Evolutionary conservation across 2,888 invertebrate genomes (phyloP).

Genomic region (Caenorhabditis zanzibari): DNA sequence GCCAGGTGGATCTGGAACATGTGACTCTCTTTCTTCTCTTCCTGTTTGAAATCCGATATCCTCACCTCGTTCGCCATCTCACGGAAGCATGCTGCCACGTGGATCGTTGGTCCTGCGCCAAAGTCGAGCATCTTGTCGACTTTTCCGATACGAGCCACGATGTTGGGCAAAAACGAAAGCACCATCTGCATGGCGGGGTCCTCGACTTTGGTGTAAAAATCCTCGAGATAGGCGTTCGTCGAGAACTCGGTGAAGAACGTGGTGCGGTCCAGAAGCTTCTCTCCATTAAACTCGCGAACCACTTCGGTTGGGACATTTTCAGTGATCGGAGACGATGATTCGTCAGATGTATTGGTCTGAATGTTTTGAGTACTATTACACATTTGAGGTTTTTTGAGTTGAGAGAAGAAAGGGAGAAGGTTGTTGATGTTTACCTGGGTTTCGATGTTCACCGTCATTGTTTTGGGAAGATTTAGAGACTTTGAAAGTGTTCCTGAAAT

Average conservation of each 20-base stretch:
- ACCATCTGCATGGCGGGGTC: conserved; percentile 83
- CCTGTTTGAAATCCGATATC: conserved; percentile 39
- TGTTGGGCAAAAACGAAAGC: conserved; percentile 79
- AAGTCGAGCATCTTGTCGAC: conserved; percentile 70
- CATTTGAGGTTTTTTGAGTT: conserved; percentile 13
- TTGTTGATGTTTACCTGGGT: conserved; percentile 27
- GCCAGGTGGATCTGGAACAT: conserved; percentile 79
- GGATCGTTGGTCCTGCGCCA: conserved; percentile 81
- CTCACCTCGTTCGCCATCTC: conserved; percentile 76
- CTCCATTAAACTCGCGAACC: conserved; percentile 62
- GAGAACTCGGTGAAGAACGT: conserved; percentile 77
- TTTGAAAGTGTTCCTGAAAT: conserved; percentile 55
- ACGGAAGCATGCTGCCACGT: conserved; percentile 80
- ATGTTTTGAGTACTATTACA: conserved; percentile 47
- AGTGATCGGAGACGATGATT: conserved; percentile 14
- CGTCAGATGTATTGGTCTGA: conserved; percentile 31
- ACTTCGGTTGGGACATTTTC: conserved; percentile 63
- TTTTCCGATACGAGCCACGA: conserved; percentile 77
- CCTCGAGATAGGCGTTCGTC: conserved; percentile 79
- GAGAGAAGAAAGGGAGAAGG: neutral
- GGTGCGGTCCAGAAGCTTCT: conserved; percentile 73
- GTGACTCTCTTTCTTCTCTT: conserved; percentile 26
- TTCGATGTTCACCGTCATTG: conserved; percentile 51
- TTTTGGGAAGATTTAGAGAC: conserved; percentile 1
- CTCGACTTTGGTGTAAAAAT: conserved; percentile 80